phyloP scores from a whole-genome alignment of 2,888 invertebrate species.

The Limnephilus marmoratus region DNA sequence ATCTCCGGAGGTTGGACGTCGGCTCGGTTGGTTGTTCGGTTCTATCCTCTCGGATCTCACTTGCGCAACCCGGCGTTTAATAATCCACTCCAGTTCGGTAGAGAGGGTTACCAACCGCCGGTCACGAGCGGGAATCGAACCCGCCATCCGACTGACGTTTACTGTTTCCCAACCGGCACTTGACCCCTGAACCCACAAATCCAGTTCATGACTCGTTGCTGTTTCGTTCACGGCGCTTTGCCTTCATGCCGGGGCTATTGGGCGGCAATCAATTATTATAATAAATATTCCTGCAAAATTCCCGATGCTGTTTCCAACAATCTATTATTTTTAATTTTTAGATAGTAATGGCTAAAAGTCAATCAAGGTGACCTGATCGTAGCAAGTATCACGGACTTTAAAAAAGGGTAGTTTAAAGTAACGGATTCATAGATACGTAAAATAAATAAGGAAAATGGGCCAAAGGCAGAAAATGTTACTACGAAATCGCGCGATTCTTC shows the following conservation, averaged over 20 bases:
- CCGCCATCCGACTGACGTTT: slow-evolving; percentile 54
- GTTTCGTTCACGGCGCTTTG: slow-evolving; percentile 35
- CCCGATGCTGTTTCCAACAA: background rate
- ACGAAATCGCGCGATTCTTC: no score
- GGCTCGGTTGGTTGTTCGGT: background rate
- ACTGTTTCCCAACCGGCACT: slow-evolving; percentile 58
- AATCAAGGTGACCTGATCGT: background rate
- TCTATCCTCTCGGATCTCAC: background rate
- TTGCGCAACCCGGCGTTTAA: slow-evolving; percentile 36
- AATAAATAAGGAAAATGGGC: no score
- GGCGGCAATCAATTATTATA: slow-evolving; percentile 54
- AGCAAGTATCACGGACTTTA: background rate
- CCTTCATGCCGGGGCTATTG: background rate
- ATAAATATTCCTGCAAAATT: slow-evolving; percentile 41
- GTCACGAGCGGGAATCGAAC: slow-evolving; percentile 52
- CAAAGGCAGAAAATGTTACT: no score
- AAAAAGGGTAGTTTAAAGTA: background rate
- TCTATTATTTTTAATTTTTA: background rate
- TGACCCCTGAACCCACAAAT: slow-evolving; percentile 54
- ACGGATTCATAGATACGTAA: background rate
- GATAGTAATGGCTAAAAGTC: background rate
- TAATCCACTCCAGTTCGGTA: slow-evolving; percentile 52
- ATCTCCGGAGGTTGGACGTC: background rate
- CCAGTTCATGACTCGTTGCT: slow-evolving; percentile 53
- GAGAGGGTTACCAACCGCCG: slow-evolving; percentile 45